Evolutionary conservation across 30 jellyfish, hydroid and myxozoan genomes (phyloP).

Genomic region (Turritopsis rubra): DNA sequence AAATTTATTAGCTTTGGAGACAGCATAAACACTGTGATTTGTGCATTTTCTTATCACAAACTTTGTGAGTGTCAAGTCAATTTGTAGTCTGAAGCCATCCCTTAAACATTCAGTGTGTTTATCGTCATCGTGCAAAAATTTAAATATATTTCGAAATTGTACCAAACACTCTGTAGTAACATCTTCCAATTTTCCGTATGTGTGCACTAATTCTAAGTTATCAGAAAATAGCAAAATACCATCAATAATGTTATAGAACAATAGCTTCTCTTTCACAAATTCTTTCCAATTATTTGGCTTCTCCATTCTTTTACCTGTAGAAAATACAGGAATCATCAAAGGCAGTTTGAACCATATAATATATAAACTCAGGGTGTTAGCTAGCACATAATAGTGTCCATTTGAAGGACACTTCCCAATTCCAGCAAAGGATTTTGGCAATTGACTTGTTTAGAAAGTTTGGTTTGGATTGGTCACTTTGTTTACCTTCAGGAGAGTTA

Average conservation of each 20-base stretch:
- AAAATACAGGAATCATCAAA: too few relatives aligned
- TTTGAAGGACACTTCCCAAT: too few relatives aligned
- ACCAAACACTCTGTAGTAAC: neutral
- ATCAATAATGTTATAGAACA: constrained; percentile 11
- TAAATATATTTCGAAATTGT: constrained; percentile 18
- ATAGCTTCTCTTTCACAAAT: constrained; percentile 13
- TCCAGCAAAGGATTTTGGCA: too few relatives aligned
- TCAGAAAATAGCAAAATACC: constrained; percentile 8
- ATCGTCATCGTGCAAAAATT: neutral
- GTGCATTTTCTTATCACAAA: constrained; percentile 22
- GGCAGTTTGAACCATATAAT: too few relatives aligned
- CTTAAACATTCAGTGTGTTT: constrained; percentile 4
- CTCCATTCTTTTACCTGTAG: neutral
- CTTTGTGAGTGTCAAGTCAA: constrained; percentile 13
- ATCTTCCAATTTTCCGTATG: constrained; percentile 15
- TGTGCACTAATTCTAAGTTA: neutral
- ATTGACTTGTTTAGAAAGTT: too few relatives aligned
- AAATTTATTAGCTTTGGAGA: constrained; percentile 46
- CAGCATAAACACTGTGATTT: constrained; percentile 52
- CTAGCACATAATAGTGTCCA: too few relatives aligned
- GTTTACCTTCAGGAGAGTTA: too few relatives aligned
- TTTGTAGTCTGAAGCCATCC: constrained; percentile 6
- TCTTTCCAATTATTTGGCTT: constrained; percentile 8
- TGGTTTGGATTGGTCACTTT: too few relatives aligned
- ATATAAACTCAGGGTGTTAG: too few relatives aligned